Conservation (phyloP, 2,888 invertebrate genomes). For the Zaprionus obscuricornis region DNA sequence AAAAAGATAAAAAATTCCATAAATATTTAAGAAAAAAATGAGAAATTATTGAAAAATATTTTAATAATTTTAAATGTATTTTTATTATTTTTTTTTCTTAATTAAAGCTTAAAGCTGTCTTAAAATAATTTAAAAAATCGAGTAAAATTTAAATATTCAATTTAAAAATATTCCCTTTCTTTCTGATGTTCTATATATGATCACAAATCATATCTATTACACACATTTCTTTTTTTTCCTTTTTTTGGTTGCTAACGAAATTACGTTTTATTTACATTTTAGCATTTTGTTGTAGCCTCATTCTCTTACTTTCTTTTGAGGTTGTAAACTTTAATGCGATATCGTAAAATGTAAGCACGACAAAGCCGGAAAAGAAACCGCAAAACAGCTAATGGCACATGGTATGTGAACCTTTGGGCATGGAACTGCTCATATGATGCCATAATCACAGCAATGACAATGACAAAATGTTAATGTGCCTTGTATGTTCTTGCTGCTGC, state of each 20-base stretch:
- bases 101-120: too few species aligned
- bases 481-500: constrained; percentile 3
- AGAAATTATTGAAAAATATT: too few species aligned
- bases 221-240: too few species aligned
- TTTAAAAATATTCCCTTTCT: not conserved
- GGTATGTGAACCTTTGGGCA: constrained; percentile 7
- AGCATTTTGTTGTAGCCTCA: constrained; percentile 46
- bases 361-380: constrained; percentile 4
- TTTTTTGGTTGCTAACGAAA: not conserved
- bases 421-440: constrained; percentile 38
- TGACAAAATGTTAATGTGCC: constrained; percentile 57
- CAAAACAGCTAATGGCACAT: constrained; percentile 40
- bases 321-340: constrained; percentile 66
- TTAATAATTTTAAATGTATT: too few species aligned
- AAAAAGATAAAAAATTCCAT: too few species aligned
- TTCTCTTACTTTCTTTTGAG: too few species aligned
- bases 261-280: constrained; percentile 42
- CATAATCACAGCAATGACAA: constrained; percentile 62
- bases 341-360: constrained; percentile 60
- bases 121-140: too few species aligned
- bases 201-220: constrained; percentile 13
- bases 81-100: too few species aligned
- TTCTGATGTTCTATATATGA: not conserved
- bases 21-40: too few species aligned
- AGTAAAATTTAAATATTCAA: too few species aligned